A percentile compares a stretch with the other conserved stretches of the same genome.
These are phyloP conservation scores for Coelinius sp. DNA, from an alignment of 2,888 invertebrate species.

Conservation along the genomic window DNA sequence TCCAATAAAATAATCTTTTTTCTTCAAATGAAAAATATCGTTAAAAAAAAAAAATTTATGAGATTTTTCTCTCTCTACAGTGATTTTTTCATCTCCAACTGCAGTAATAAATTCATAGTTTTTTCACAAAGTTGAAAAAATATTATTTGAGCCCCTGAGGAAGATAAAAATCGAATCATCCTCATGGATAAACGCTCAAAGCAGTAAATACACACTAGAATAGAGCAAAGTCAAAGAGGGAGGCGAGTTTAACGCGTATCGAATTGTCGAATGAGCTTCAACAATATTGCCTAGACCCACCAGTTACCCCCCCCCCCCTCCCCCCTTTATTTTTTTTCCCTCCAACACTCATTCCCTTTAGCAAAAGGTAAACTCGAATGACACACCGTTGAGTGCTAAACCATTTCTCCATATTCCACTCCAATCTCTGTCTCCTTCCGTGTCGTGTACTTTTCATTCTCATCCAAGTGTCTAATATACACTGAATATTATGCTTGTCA, in stretches of 20 bases:
- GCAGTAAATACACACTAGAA: constrained; percentile 7
- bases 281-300: constrained; percentile 57
- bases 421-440: constrained; percentile 42
- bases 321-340: no score
- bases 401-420: constrained; percentile 60
- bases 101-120: neutral
- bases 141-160: neutral
- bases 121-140: neutral
- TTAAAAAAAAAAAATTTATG: neutral
- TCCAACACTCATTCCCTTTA: no score
- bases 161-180: constrained; percentile 33
- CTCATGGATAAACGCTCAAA: constrained; percentile 35
- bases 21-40: no score
- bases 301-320: constrained; percentile 45
- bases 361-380: constrained; percentile 60
- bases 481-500: constrained; percentile 43
- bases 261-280: constrained; percentile 63
- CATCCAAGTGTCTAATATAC: neutral
- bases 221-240: constrained; percentile 16
- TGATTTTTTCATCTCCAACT: neutral
- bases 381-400: constrained; percentile 37
- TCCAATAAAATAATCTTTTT: no score
- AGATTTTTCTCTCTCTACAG: neutral
- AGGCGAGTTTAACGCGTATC: constrained; percentile 61
- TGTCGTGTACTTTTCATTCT: neutral